Evolutionary conservation across 2,888 invertebrate species (phyloP).

Genomic region (Blera fallax): DNA sequence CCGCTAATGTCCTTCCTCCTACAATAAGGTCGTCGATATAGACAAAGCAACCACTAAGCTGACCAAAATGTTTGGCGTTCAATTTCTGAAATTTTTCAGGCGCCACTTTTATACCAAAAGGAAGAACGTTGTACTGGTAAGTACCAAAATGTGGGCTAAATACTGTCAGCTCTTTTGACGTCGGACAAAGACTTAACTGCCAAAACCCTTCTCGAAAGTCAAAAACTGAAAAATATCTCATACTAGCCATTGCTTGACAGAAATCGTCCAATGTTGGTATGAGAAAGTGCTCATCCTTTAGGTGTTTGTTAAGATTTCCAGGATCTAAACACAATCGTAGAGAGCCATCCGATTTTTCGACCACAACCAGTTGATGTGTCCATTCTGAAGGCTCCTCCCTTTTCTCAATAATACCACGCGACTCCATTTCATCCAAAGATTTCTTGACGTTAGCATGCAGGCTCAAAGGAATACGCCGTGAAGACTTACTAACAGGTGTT

Average conservation of each 20-base stretch:
- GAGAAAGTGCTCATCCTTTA: slow-evolving; percentile 68
- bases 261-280: slow-evolving; percentile 74
- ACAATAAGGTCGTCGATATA: slow-evolving; percentile 55
- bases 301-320: slow-evolving; percentile 71
- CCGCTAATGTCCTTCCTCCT: not conserved
- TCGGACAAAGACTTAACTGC: slow-evolving; percentile 69
- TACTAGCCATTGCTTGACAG: slow-evolving; percentile 62
- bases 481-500: not conserved
- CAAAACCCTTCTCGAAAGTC: slow-evolving; percentile 68
- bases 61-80: slow-evolving; percentile 26
- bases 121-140: slow-evolving; percentile 6
- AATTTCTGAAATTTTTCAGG: slow-evolving; percentile 34
- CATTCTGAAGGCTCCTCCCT: slow-evolving; percentile 5
- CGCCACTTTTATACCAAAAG: slow-evolving; percentile 26
- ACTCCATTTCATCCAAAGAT: too few relatives aligned
- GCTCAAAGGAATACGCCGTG: too few relatives aligned
- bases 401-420: too few relatives aligned
- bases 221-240: slow-evolving; percentile 73
- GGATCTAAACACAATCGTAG: slow-evolving; percentile 41
- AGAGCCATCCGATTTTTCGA: slow-evolving; percentile 62
- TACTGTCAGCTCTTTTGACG: slow-evolving; percentile 76
- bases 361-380: slow-evolving; percentile 25
- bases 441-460: too few relatives aligned
- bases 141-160: slow-evolving; percentile 56
- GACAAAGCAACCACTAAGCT: not conserved